Conservation (phyloP, 2,888 invertebrate genomes). For the Epirrita christyi region DNA sequence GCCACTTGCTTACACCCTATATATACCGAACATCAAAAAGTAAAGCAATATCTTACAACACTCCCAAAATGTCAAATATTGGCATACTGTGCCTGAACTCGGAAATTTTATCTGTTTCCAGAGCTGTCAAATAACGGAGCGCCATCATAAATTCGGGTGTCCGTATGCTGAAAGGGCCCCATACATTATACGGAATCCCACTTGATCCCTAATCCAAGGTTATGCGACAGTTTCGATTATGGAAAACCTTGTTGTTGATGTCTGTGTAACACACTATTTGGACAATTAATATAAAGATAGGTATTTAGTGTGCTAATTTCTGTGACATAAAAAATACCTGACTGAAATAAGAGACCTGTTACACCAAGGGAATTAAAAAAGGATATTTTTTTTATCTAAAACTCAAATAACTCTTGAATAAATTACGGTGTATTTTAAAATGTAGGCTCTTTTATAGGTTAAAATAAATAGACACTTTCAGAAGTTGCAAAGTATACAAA, state of each 20-base stretch:
- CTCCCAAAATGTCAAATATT: slow-evolving; percentile 17
- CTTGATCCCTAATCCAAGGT: slow-evolving; percentile 52
- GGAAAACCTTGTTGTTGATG: slow-evolving; percentile 43
- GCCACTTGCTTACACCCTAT: not conserved
- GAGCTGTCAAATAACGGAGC: slow-evolving; percentile 40
- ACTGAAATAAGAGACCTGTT: too few relatives aligned
- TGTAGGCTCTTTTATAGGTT: too few relatives aligned
- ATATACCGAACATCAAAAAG: not conserved
- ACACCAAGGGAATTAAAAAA: too few relatives aligned
- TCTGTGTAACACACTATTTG: not conserved
- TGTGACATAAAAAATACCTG: too few relatives aligned
- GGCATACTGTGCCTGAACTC: slow-evolving; percentile 27
- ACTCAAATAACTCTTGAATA: too few relatives aligned
- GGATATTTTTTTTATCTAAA: too few relatives aligned
- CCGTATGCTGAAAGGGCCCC: slow-evolving; percentile 42
- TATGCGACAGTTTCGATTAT: slow-evolving; percentile 55
- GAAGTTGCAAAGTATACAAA: too few relatives aligned
- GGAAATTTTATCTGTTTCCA: slow-evolving; percentile 36
- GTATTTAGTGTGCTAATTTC: too few relatives aligned
- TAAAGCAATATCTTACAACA: slow-evolving; percentile 17
- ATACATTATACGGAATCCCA: slow-evolving; percentile 55
- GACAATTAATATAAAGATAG: not conserved
- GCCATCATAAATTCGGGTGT: slow-evolving; percentile 39
- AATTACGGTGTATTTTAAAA: too few relatives aligned
- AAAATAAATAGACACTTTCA: too few relatives aligned